Evolutionary conservation across 2,888 invertebrate genomes (phyloP).

Genomic region (Lepidonotus clava): DNA sequence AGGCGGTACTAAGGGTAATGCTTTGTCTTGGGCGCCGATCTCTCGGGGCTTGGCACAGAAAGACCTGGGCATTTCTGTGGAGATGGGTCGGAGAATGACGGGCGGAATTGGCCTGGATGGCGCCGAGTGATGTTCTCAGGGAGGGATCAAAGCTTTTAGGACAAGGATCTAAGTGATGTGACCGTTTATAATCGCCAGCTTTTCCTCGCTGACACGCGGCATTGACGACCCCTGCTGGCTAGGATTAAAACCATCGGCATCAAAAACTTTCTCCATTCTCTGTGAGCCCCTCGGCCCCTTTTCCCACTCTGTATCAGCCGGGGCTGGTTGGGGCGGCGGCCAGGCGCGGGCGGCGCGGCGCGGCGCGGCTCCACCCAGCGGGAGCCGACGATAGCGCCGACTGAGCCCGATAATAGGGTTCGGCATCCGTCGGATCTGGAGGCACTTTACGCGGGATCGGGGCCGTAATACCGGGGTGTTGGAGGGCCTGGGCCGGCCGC

Average conservation of each 20-base stretch:
- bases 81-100: neutral
- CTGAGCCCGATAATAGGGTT: conserved; percentile 46
- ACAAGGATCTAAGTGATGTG: neutral
- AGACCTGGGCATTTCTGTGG: neutral
- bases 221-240: neutral
- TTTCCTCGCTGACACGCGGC: neutral
- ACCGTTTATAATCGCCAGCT: conserved; percentile 22
- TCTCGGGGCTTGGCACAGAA: neutral
- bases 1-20: neutral
- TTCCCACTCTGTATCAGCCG: neutral
- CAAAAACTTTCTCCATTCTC: conserved; percentile 38
- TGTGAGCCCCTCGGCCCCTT: no score
- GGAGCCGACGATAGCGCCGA: conserved; percentile 17
- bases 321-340: neutral
- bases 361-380: neutral
- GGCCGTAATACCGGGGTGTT: conserved; percentile 45
- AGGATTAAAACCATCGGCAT: conserved; percentile 33
- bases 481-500: neutral
- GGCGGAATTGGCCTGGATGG: neutral
- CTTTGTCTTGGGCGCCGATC: neutral
- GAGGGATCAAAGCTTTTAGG: neutral
- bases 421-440: conserved; percentile 37
- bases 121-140: neutral
- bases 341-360: neutral
- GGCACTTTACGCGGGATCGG: conserved; percentile 30